Evolutionary conservation across 2,888 invertebrate species (phyloP), one percentile per base, ranked within the genome.

Genomic region (Abrostola tripartita): DNA sequence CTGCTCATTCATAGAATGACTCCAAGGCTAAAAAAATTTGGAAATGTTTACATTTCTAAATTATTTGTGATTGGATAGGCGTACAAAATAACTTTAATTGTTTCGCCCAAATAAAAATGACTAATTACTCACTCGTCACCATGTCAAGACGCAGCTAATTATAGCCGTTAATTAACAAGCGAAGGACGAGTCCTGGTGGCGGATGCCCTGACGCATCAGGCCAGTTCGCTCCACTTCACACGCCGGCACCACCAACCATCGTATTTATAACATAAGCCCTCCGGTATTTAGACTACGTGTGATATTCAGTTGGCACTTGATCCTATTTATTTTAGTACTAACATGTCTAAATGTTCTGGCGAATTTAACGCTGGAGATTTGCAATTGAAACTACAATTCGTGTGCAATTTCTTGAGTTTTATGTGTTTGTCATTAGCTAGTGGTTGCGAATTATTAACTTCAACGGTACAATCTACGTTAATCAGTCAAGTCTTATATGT

Each of bases 211-310:
- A 89, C 88, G 86, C 87, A 87, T 81, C 82, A 70, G 66, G 71
- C 61, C 80, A 74, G 85, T 84, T 74, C 84, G 90, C 84, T 86
- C 86, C 88, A 86, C 86, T 90, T 88, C 89, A 88, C 88, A 90
- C 88, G 86, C 81, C 78, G 77, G 74, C 78, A 64, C 62, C 65
- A 67, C 72, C 72, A 76, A 72, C 77, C 81, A 83, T 78, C 78
- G 78, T 86, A 88, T 86, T 87, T 86, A 87, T 88, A 88, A 73
- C 74, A 68, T 78, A 79, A 84, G 76, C 82, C 81, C 81, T 66
- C 59, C 71, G 79, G 83, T 76, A 85, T 83, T 81, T 76, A 74
- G 78, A 83, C 74, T 81, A 82, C 80, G 62, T 74, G 73, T 68
- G 73, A 77, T 78, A 81, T 82, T 73, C 68, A 59, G 62, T 81